Evolutionary conservation across 2,888 invertebrate species (phyloP).

Genomic region (Saturnia pavonia): DNA sequence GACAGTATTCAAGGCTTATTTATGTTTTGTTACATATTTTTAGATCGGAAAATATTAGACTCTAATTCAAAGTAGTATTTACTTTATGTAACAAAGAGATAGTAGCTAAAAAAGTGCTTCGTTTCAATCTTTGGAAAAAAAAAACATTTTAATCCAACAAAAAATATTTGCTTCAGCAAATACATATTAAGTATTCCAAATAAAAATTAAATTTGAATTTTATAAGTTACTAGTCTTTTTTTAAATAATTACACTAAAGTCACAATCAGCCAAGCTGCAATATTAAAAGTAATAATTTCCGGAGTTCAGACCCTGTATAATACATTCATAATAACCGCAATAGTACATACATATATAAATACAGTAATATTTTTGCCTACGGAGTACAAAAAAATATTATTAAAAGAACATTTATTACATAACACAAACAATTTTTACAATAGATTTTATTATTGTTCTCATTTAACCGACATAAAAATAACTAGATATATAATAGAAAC

Average conservation of each 20-base stretch:
- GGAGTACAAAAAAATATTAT: not conserved
- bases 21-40: not conserved
- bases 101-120: not conserved
- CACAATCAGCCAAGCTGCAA: constrained; percentile 7
- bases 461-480: not conserved
- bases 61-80: not conserved
- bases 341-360: not conserved
- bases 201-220: not conserved
- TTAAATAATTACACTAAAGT: not conserved
- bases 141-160: not conserved
- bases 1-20: not conserved
- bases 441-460: not conserved
- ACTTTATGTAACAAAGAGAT: not conserved
- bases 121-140: not conserved
- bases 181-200: not conserved
- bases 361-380: not conserved
- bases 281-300: not conserved
- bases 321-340: not conserved
- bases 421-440: not conserved
- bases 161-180: too few relatives aligned
- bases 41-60: not conserved
- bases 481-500: not conserved
- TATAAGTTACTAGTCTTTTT: not conserved
- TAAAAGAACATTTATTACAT: not conserved
- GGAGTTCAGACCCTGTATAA: not conserved